Evolutionary conservation across 2,888 invertebrate genomes (phyloP).

Genomic region (Phyllotreta striolata): DNA sequence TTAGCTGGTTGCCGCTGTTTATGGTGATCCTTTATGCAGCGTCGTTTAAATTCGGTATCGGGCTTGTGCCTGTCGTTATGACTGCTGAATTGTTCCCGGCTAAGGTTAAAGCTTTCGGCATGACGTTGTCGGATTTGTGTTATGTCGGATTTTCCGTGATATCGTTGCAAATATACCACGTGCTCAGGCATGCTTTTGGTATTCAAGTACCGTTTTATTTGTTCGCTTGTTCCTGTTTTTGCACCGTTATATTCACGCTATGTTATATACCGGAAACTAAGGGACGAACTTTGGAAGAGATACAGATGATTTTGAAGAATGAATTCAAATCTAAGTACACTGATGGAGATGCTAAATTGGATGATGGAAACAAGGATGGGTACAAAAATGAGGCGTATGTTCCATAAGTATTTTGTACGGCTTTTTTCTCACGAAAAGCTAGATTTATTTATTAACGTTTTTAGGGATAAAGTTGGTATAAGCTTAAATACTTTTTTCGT

Average conservation of each 20-base stretch:
- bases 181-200: slow-evolving; percentile 47
- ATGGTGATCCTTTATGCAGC: slow-evolving; percentile 57
- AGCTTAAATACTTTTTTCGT: no score
- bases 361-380: slow-evolving; percentile 20
- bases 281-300: slow-evolving; percentile 44
- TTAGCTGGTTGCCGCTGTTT: slow-evolving; percentile 51
- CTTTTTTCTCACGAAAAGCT: neutral
- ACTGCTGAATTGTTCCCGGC: slow-evolving; percentile 60
- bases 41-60: slow-evolving; percentile 58
- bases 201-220: slow-evolving; percentile 58
- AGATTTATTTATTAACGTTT: neutral
- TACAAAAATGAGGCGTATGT: slow-evolving; percentile 38
- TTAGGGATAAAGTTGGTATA: neutral
- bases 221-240: slow-evolving; percentile 55
- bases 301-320: slow-evolving; percentile 43
- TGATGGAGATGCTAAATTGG: slow-evolving; percentile 6
- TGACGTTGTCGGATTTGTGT: slow-evolving; percentile 58
- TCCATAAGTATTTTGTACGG: slow-evolving; percentile 20
- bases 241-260: slow-evolving; percentile 55
- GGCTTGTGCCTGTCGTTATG: slow-evolving; percentile 58
- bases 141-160: slow-evolving; percentile 57
- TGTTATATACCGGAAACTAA: slow-evolving; percentile 57
- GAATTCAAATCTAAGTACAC: slow-evolving; percentile 10
- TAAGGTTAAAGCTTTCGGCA: slow-evolving; percentile 59
- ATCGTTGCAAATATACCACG: slow-evolving; percentile 56